Conservation (phyloP, 1,140 invertebrate genomes). For the Tetramorium alpestre region DNA sequence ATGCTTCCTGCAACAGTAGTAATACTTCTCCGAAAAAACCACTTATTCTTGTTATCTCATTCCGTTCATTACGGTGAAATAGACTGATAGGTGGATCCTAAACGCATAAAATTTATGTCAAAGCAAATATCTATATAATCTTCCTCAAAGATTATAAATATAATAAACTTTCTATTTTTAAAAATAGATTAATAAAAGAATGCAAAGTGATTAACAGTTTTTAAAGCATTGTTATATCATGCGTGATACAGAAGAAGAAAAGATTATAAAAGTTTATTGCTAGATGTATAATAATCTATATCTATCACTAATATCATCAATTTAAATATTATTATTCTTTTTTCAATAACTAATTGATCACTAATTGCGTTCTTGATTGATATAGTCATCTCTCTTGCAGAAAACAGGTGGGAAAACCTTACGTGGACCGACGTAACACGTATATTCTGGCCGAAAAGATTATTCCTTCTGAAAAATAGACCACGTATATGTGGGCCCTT, state of each 20-base stretch:
- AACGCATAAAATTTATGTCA: not conserved
- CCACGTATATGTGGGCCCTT: constrained; percentile 63
- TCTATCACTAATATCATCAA: not conserved
- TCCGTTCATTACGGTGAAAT: constrained; percentile 69
- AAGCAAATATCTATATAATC: not conserved
- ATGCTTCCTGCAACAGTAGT: constrained; percentile 78
- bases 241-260: not conserved
- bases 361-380: not conserved
- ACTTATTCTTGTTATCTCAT: constrained; percentile 74
- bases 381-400: not conserved
- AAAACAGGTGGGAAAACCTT: constrained; percentile 43
- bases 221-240: not conserved
- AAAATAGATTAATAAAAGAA: not conserved
- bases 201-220: not conserved
- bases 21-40: constrained; percentile 83
- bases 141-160: not conserved
- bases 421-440: constrained; percentile 79
- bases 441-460: constrained; percentile 80
- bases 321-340: not conserved
- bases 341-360: not conserved
- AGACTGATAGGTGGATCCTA: constrained; percentile 82
- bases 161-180: not conserved
- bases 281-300: not conserved
- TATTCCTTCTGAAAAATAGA: constrained; percentile 80
- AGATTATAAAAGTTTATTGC: not conserved